Percentiles rank a stretch among this genome's conserved stretches.
phyloP scores from a whole-genome alignment of 2,888 invertebrate genomes.

The Caenorhabditis imperialis region DNA sequence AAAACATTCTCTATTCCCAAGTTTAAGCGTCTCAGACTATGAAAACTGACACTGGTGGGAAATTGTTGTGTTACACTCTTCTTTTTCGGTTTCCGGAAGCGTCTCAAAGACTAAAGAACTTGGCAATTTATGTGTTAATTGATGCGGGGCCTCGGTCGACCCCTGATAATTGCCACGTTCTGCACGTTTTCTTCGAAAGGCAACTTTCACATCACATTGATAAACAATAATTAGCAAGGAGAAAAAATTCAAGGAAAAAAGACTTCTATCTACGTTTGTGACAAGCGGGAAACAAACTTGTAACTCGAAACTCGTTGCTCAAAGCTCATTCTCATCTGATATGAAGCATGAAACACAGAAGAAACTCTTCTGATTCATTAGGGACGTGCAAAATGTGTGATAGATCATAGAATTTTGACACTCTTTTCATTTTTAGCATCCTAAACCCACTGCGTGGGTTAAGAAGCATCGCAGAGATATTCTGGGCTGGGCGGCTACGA shows the following conservation, averaged over 20 bases:
- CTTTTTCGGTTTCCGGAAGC: slow-evolving; percentile 19
- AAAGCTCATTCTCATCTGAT: slow-evolving; percentile 30
- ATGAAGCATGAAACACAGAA: slow-evolving; percentile 2
- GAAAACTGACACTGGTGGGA: slow-evolving; percentile 47
- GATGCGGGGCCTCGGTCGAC: slow-evolving; percentile 4
- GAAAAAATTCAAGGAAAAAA: slow-evolving; percentile 11
- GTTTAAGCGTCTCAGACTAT: slow-evolving; percentile 28
- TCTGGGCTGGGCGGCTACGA: too few species aligned
- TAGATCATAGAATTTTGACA: too few species aligned
- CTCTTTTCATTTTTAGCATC: too few species aligned
- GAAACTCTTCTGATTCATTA: too few species aligned
- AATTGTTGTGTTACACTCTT: slow-evolving; percentile 29
- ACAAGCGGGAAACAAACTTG: slow-evolving; percentile 32
- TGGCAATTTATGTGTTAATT: slow-evolving; percentile 28
- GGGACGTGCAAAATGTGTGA: too few species aligned
- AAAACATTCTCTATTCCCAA: slow-evolving; percentile 10
- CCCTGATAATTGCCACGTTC: slow-evolving; percentile 28
- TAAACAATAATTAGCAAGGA: not conserved
- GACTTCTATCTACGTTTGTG: slow-evolving; percentile 29
- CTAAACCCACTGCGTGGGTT: too few species aligned
- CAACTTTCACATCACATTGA: too few species aligned
- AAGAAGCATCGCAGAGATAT: too few species aligned
- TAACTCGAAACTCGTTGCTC: slow-evolving; percentile 47
- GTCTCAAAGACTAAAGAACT: slow-evolving; percentile 40
- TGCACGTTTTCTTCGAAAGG: slow-evolving; percentile 22